These are phyloP conservation scores for Hylomyscus alleni DNA, from an alignment of 2,797 vertebrate genomes.

Conservation along the genomic window DNA sequence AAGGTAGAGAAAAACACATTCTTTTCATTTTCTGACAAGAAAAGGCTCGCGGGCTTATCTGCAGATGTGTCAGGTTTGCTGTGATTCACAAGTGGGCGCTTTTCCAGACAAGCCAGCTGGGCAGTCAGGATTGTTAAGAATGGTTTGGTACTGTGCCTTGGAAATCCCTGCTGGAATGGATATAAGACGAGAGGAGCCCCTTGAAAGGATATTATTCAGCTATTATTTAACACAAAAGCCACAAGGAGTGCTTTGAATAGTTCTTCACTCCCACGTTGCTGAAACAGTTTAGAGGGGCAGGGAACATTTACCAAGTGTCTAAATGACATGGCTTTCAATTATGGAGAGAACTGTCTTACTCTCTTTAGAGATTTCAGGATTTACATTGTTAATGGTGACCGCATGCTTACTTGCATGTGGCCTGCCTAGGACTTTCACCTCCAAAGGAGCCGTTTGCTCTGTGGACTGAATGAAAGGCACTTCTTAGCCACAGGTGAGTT, in stretches of 20 bases:
- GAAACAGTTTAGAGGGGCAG: conserved; percentile 17
- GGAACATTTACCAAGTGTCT: background rate
- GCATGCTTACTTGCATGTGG: background rate
- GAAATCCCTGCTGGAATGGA: background rate
- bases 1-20: conserved; percentile 51
- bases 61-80: conserved; percentile 23
- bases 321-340: background rate
- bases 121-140: background rate
- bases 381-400: background rate
- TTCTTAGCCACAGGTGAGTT: background rate
- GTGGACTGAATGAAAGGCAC: background rate
- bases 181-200: background rate
- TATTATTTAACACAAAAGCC: background rate
- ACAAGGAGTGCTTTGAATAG: background rate
- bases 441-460: background rate
- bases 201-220: background rate
- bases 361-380: conserved; percentile 28
- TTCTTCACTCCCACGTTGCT: background rate
- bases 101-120: conserved; percentile 61
- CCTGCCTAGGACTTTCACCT: background rate
- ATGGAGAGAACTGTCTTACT: background rate
- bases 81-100: conserved; percentile 19
- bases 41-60: conserved; percentile 58
- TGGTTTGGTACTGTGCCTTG: background rate
- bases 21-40: conserved; percentile 73